Percentiles rank a stretch among this genome's conserved stretches.
These are phyloP conservation scores for Okapia johnstoni DNA, from an alignment of 2,113 vertebrate species.

Conservation along the genomic window DNA sequence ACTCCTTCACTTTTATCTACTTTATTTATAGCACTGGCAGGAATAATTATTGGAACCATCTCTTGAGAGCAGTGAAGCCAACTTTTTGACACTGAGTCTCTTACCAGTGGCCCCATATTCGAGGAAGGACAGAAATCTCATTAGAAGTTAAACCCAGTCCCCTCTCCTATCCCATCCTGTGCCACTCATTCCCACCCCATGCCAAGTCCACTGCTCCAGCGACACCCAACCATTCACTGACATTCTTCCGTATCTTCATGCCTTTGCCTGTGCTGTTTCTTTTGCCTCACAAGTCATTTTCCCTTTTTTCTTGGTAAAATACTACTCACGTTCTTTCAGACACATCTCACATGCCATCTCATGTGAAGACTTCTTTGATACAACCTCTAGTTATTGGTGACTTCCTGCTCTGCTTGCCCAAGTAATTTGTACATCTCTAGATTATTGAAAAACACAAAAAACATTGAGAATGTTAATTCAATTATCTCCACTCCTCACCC, in stretches of 20 bases:
- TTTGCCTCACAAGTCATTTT: neutral
- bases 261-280: neutral
- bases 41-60: neutral
- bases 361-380: neutral
- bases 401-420: neutral
- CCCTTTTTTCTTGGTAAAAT: neutral
- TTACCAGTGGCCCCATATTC: neutral
- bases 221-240: neutral
- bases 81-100: neutral
- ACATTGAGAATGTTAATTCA: neutral
- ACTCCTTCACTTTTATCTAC: neutral
- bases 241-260: neutral
- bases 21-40: neutral
- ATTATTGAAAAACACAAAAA: neutral
- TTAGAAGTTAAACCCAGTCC: neutral
- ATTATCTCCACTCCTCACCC: neutral
- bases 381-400: neutral
- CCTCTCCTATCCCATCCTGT: neutral
- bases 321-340: neutral
- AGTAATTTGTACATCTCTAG: neutral
- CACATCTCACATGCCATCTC: neutral
- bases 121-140: neutral
- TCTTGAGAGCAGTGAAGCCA: neutral
- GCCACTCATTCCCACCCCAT: neutral
- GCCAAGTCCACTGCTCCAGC: neutral